These are phyloP conservation scores for Centroberyx gerrardi DNA, from an alignment of 2,797 vertebrate genomes.

Conservation along the genomic window DNA sequence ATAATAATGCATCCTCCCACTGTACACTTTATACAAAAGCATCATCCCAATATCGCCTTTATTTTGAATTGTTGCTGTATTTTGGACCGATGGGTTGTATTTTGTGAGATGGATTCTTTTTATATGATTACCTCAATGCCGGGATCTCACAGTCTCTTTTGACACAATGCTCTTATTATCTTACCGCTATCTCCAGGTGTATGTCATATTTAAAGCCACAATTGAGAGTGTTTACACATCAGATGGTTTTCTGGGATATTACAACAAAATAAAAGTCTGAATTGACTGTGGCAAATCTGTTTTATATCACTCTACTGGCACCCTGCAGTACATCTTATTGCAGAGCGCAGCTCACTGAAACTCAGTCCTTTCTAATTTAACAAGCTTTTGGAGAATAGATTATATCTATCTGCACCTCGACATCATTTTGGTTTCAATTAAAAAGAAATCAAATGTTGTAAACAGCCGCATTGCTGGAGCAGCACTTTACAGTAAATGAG, in stretches of 20 bases:
- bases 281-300: slow-evolving; percentile 42
- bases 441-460: slow-evolving; percentile 29
- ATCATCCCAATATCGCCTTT: background rate
- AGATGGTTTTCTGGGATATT: slow-evolving; percentile 18
- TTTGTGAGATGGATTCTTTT: slow-evolving; percentile 15
- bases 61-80: slow-evolving; percentile 14
- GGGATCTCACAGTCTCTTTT: slow-evolving; percentile 8
- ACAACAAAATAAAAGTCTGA: slow-evolving; percentile 32
- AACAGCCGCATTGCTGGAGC: slow-evolving; percentile 22
- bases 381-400: slow-evolving; percentile 38
- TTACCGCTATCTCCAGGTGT: background rate
- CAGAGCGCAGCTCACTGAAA: slow-evolving; percentile 5
- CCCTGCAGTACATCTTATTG: slow-evolving; percentile 1
- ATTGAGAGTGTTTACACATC: slow-evolving; percentile 40
- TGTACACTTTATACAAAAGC: background rate
- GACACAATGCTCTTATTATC: slow-evolving; percentile 1
- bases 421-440: slow-evolving; percentile 28
- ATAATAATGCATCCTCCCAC: background rate
- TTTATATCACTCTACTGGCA: slow-evolving; percentile 43
- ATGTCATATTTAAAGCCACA: slow-evolving; percentile 31
- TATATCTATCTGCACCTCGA: slow-evolving; percentile 29
- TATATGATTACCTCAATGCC: background rate
- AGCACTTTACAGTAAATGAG: slow-evolving; percentile 8
- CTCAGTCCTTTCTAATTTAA: slow-evolving; percentile 36
- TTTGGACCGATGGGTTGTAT: background rate